Percentiles rank a stretch among this genome's conserved stretches.
Evolutionary conservation across 2,888 invertebrate species (phyloP).

Genomic region (Trachelus troglodyta): DNA sequence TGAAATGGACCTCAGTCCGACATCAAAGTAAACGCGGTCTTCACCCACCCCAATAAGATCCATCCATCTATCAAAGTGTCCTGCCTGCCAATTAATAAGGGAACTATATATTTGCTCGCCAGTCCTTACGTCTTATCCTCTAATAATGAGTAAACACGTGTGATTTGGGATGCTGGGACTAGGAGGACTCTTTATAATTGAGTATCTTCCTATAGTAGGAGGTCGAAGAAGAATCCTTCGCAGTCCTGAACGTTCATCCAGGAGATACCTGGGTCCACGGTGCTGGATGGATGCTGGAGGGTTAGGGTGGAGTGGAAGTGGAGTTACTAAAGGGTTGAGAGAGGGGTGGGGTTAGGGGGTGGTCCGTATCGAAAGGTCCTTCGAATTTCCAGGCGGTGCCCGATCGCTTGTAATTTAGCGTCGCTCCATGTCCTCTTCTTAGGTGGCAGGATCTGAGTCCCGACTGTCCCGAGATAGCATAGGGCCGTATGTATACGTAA

Average conservation of each 20-base stretch:
- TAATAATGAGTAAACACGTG: conserved; percentile 55
- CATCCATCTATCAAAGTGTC: conserved; percentile 45
- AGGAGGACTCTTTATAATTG: not conserved
- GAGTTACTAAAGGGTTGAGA: too few relatives aligned
- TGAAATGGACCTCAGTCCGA: conserved; percentile 58
- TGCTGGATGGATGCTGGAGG: too few relatives aligned
- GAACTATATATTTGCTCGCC: conserved; percentile 54
- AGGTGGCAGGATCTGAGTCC: not conserved
- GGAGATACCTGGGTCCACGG: not conserved
- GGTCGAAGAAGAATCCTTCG: not conserved
- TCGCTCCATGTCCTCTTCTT: not conserved
- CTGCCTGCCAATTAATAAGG: conserved; percentile 59
- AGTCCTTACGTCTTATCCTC: conserved; percentile 54
- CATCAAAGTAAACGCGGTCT: conserved; percentile 57
- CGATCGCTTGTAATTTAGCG: too few relatives aligned
- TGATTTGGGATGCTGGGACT: not conserved
- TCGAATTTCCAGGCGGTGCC: too few relatives aligned
- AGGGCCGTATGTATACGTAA: conserved; percentile 51
- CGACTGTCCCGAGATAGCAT: conserved; percentile 18
- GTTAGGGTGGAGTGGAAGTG: too few relatives aligned
- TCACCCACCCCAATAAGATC: conserved; percentile 25
- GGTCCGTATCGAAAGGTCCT: too few relatives aligned
- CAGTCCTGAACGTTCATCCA: not conserved
- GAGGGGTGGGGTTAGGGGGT: too few relatives aligned
- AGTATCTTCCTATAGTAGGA: not conserved